Base-by-base conservation (phyloP, 2,888 invertebrate species). In the Lepas anatifera region DNA sequence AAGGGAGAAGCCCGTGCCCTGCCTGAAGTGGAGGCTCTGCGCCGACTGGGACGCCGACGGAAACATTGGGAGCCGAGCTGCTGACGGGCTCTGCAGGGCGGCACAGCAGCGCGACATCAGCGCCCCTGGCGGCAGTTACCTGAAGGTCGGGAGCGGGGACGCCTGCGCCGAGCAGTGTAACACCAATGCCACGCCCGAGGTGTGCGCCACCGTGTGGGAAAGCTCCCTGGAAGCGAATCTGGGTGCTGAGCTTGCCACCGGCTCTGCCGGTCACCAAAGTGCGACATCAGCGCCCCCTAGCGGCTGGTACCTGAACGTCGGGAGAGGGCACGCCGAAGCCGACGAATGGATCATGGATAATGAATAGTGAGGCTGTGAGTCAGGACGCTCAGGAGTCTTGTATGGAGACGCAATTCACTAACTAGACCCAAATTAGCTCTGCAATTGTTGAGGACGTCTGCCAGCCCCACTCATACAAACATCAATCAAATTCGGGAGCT, bases 161-260 rank as follows among this genome's bases (percentile, higher is more conserved):
- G 86, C 87, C 83, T 89, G 88, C 74, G 88, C 89, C 70, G 87
- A 86, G 79, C 89, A 89, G 76, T 86, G 83, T 77, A 89, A 80
- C 75, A 84, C 85, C 78, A 86, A 86, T 78, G 68, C 70, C 22
- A 32, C 48, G 22, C 71, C 72, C 7, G 41, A 35, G 27, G 22
- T 39, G 39, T 70, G 71, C 39, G 66, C 68, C 67, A 72, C 71
- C 35, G 69, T 70, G 68, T 72, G 70, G 8, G 71, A 68, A 2
- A 69, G 58, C 43, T 67, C 67, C 18, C 68, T 66, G 6, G 75
- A 79, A 7, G 85, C 84, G 73, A 88, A 85, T 80, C 87, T 88
- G 74, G 89, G 89, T 75, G 86, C 84, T 73, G 88, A 87, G 79
- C 87, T 87, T 81, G 88, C 88, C 82, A 89, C 86, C 76, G 90